Base-by-base conservation (phyloP, 2,888 invertebrate species). In the Thymelicus lineola region DNA sequence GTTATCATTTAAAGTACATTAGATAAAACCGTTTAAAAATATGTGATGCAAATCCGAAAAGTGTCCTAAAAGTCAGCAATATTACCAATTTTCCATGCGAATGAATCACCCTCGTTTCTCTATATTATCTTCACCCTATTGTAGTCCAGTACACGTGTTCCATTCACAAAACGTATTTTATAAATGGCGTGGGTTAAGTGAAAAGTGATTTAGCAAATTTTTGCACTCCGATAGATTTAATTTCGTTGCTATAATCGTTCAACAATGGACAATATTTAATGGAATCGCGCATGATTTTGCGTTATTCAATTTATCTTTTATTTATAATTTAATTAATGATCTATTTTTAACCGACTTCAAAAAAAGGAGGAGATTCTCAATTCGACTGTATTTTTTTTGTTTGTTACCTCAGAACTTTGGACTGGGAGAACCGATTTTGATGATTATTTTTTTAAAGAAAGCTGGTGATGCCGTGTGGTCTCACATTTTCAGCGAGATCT, bases 41-140 rank as follows among this genome's bases (percentile, higher is more conserved):
- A 28, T 28, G 28, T 28, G 28, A 28, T 28, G 28, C 28, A 28
- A 28, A 28, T 28, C 5, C 28, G 38, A 6, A 38, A 38, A 1
- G 38, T 7, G n/a, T 36, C 17, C 12, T 65, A 57, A 42, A 67
- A 59, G 60, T 60, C 45, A 20, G 48, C 46, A 45, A 36, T 71
- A 66, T 73, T 69, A 69, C 57, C 50, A 71, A 69, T 71, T 73
- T 69, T 73, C 69, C 57, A 45, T 36, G 42, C 46, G 42, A 59
- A 59, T 38, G 53, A 46, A 7, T 53, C 45, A 61, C 38, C 38
- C 46, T 59, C 42, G 65, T 59, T 71, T 65, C 48, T 59, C 63
- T 62, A 63, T 63, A 66, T 69, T 68, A 36, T 1, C 53, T 61
- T 35, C 55, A 35, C 15, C 67, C 67, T 35, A 50, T 68, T 68